phyloP scores from a whole-genome alignment of 2,888 invertebrate genomes.

The Tillus elongatus region DNA sequence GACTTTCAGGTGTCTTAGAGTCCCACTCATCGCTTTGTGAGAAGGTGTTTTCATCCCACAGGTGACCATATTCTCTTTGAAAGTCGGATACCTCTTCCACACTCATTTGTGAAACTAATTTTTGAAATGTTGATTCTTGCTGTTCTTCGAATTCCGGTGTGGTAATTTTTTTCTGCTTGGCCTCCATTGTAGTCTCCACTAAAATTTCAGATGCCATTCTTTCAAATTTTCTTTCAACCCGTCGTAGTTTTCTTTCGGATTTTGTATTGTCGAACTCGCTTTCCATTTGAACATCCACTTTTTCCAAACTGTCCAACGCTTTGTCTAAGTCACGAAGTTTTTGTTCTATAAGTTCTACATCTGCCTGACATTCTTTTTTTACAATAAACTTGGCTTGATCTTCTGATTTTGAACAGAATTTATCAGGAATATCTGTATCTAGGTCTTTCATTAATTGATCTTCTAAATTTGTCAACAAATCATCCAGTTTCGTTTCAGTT shows the following conservation, averaged over 20 bases:
- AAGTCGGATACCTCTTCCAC: constrained; percentile 45
- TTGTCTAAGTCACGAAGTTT: constrained; percentile 39
- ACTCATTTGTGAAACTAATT: constrained; percentile 45
- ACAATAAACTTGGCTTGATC: constrained; percentile 18
- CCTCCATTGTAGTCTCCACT: constrained; percentile 33
- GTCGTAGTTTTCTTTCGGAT: constrained; percentile 38
- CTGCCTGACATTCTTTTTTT: constrained; percentile 27
- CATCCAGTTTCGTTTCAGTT: constrained; percentile 31
- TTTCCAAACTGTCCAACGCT: constrained; percentile 38
- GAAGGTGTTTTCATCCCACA: constrained; percentile 44
- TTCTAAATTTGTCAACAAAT: constrained; percentile 23
- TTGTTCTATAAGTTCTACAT: constrained; percentile 35
- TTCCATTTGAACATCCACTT: constrained; percentile 13
- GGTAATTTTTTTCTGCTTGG: constrained; percentile 29
- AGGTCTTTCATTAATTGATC: constrained; percentile 12
- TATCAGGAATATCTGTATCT: neutral
- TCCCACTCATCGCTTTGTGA: constrained; percentile 41
- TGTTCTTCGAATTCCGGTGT: constrained; percentile 36
- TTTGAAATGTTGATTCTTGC: constrained; percentile 41
- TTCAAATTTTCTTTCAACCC: constrained; percentile 46
- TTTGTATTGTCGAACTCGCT: constrained; percentile 22
- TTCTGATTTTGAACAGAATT: constrained; percentile 11
- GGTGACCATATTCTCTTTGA: constrained; percentile 41
- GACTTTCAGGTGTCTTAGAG: constrained; percentile 42
- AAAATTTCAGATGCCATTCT: constrained; percentile 44